Percentiles rank a stretch among this genome's conserved stretches.
Conservation (phyloP, 1,140 invertebrate genomes). For the Spodoptera frugiperda region DNA sequence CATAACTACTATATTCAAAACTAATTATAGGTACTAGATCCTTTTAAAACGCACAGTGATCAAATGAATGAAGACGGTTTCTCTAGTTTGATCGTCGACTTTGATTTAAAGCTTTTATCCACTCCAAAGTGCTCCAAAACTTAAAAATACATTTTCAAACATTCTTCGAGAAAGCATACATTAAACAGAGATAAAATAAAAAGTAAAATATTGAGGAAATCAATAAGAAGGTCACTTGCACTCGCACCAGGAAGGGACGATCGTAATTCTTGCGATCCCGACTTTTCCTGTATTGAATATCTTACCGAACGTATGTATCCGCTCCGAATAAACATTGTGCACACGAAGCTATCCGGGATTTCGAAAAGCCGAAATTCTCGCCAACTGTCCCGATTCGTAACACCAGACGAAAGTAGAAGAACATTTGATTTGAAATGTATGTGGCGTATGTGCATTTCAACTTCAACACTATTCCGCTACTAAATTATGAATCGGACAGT, state of each 20-base stretch:
- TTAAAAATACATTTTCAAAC: not conserved
- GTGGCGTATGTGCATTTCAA: conserved; percentile 13
- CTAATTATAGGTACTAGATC: too few relatives aligned
- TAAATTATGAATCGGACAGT: conserved; percentile 5
- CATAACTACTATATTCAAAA: too few relatives aligned
- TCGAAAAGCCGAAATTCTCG: conserved; percentile 7
- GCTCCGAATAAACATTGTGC: conserved; percentile 48
- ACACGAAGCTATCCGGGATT: conserved; percentile 13
- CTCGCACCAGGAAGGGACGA: conserved; percentile 42
- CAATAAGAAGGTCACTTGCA: conserved; percentile 34
- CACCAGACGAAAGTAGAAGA: conserved; percentile 13
- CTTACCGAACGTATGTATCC: conserved; percentile 53
- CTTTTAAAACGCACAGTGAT: too few relatives aligned
- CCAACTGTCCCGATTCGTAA: conserved; percentile 4
- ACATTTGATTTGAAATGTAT: conserved; percentile 24
- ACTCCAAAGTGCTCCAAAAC: too few relatives aligned
- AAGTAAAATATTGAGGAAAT: conserved; percentile 27
- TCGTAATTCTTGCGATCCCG: conserved; percentile 48
- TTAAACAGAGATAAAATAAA: conserved; percentile 5
- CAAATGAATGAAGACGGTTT: too few relatives aligned
- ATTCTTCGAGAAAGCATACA: not conserved
- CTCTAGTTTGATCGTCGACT: too few relatives aligned
- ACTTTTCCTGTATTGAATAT: conserved; percentile 53
- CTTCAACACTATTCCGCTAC: not conserved
- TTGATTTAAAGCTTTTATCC: too few relatives aligned